Evolutionary conservation across 2,113 vertebrate genomes (phyloP), one percentile per base, ranked within the genome.

Genomic region (Gorsachius goisagi): DNA sequence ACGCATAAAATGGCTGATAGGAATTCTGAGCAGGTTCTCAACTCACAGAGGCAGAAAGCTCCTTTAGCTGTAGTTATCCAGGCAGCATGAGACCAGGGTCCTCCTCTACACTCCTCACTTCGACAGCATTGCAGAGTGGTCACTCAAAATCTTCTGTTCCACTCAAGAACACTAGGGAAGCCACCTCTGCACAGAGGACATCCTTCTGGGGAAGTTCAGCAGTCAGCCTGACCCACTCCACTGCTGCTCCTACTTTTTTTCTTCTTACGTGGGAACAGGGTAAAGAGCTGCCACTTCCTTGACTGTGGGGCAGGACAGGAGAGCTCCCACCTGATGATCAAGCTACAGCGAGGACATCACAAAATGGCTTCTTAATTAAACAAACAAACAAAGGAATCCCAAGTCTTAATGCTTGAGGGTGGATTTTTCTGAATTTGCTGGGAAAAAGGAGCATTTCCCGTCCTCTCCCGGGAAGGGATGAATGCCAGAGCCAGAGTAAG

Each of bases 371-470:
- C 59, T 89, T 84, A 32, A 32, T 35, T 20, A 47, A 74, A 50
- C 24, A 39, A 35, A 73, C 24, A 45, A 45, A 44, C 13, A 8
- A 64, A 59, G n/a, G 52, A 72, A 66, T 45, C 15, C 6, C 49
- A 74, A 27, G 27, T 49, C 41, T 45, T 71, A 41, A 58, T 37
- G 55, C 41, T 12, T 14, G 27, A 77, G 45, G 76, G 24, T 52
- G 76, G 63, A 76, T 68, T 90, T 90, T 86, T 77, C 89, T 86
- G 41, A 62, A 53, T 89, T 35, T 80, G 30, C 23, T 80, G 56
- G 60, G 55, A 35, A 73, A 84, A 95, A 81, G n/a, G 28, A 45
- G 37, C 26, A 32, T 55, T 23, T 88, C 47, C 39, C 20, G 14
- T 59, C 23, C 56, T 88, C 53, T 76, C 63, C 55, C 47, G 50